Conservation (phyloP, 2,888 invertebrate species). For the Thumatha senex region DNA sequence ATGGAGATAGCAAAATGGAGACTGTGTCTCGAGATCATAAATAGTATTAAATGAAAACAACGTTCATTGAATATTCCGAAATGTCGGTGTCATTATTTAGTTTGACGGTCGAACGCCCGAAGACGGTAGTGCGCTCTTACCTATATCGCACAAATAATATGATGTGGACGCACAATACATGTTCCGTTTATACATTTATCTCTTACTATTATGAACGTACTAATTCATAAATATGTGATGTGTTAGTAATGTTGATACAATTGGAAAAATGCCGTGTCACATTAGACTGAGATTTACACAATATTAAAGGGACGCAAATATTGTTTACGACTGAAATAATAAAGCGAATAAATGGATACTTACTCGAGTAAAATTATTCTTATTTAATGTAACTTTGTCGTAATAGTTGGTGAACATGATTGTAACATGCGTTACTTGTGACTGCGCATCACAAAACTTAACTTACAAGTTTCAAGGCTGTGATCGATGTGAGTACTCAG, state of each 20-base stretch:
- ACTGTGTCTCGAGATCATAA: slow-evolving; percentile 35
- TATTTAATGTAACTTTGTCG: slow-evolving; percentile 28
- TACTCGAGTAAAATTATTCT: slow-evolving; percentile 27
- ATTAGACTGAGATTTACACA: slow-evolving; percentile 32
- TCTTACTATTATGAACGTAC: slow-evolving; percentile 3
- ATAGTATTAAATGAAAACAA: slow-evolving; percentile 34
- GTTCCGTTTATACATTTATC: slow-evolving; percentile 12
- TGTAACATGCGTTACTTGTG: slow-evolving; percentile 18
- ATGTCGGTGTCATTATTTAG: slow-evolving; percentile 40
- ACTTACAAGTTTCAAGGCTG: slow-evolving; percentile 37
- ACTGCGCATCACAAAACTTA: slow-evolving; percentile 34
- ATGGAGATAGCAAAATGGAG: slow-evolving; percentile 32
- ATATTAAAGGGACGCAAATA: slow-evolving; percentile 34
- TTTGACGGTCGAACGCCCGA: slow-evolving; percentile 38
- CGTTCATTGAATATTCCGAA: slow-evolving; percentile 42
- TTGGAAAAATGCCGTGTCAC: slow-evolving; percentile 27
- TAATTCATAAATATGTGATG: not conserved
- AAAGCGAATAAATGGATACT: slow-evolving; percentile 24
- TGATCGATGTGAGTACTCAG: slow-evolving; percentile 31
- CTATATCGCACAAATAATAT: slow-evolving; percentile 31
- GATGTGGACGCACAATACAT: slow-evolving; percentile 32
- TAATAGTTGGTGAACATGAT: slow-evolving; percentile 12
- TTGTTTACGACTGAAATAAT: slow-evolving; percentile 33
- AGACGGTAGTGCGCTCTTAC: slow-evolving; percentile 35
- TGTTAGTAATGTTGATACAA: slow-evolving; percentile 19